A percentile compares a stretch with the other conserved stretches of the same genome.
These are phyloP conservation scores for Rhea pennata DNA, from an alignment of 2,113 vertebrate genomes.

Conservation along the genomic window DNA sequence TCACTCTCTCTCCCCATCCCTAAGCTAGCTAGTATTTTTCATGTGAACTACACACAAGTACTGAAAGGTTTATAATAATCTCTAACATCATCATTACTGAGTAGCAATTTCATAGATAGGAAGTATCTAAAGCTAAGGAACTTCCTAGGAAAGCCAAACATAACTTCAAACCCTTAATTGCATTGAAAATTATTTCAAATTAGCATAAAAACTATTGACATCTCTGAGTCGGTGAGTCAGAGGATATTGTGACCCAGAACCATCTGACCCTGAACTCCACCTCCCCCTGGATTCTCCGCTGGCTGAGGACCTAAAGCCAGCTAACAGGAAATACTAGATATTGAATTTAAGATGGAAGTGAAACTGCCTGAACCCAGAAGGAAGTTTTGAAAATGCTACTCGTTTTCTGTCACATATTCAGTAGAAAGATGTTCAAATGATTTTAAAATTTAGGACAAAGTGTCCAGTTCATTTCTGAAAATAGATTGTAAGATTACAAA, in stretches of 20 bases:
- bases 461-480: not conserved
- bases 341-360: not conserved
- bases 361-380: not conserved
- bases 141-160: not conserved
- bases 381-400: not conserved
- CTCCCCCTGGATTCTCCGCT: not conserved
- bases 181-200: not conserved
- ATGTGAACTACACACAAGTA: not conserved
- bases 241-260: not conserved
- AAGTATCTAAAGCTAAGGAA: not conserved
- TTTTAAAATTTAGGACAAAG: not conserved
- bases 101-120: not conserved
- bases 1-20: not conserved
- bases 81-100: not conserved
- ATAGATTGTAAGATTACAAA: not conserved
- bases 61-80: not conserved
- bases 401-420: not conserved
- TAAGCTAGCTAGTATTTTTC: not conserved
- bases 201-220: not conserved
- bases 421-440: not conserved
- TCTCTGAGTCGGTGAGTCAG: not conserved
- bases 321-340: not conserved
- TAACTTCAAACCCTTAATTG: not conserved
- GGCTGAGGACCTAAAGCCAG: not conserved
- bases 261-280: not conserved